Evolutionary conservation across 2,797 vertebrate genomes (phyloP).

Genomic region (Megaceryle alcyon): DNA sequence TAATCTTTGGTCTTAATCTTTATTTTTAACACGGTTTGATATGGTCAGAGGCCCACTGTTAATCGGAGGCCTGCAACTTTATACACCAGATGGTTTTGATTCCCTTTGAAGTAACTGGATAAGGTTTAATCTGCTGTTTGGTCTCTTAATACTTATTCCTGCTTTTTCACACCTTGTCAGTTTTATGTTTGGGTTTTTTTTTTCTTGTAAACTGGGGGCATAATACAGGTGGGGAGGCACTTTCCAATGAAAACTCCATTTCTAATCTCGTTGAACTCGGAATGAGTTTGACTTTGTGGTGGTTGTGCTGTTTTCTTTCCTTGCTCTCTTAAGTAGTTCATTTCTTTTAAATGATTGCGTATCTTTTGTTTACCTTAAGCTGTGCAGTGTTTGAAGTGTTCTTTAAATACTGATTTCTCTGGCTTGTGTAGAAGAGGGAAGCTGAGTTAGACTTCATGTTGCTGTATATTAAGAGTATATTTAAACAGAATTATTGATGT

Average conservation of each 20-base stretch:
- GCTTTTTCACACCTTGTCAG: background rate
- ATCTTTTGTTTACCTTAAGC: background rate
- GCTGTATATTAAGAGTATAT: background rate
- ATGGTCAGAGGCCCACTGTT: background rate
- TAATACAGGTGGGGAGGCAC: background rate
- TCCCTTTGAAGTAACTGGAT: background rate
- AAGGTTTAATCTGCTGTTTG: background rate
- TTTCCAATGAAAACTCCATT: background rate
- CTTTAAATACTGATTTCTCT: background rate
- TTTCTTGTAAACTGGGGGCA: background rate
- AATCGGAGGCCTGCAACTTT: background rate
- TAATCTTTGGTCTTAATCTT: background rate
- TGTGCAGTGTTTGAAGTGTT: background rate
- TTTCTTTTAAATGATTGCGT: background rate
- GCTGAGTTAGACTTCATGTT: background rate
- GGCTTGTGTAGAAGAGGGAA: background rate
- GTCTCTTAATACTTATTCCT: background rate
- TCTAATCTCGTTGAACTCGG: fast-evolving
- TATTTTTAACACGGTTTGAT: background rate
- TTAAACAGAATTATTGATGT: background rate
- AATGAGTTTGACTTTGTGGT: background rate
- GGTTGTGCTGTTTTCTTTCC: background rate
- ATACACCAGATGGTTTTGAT: background rate
- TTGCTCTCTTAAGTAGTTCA: background rate
- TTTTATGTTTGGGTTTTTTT: too few relatives aligned